Conservation (phyloP, 2,113 vertebrate species). For the Bathybates hornii region DNA sequence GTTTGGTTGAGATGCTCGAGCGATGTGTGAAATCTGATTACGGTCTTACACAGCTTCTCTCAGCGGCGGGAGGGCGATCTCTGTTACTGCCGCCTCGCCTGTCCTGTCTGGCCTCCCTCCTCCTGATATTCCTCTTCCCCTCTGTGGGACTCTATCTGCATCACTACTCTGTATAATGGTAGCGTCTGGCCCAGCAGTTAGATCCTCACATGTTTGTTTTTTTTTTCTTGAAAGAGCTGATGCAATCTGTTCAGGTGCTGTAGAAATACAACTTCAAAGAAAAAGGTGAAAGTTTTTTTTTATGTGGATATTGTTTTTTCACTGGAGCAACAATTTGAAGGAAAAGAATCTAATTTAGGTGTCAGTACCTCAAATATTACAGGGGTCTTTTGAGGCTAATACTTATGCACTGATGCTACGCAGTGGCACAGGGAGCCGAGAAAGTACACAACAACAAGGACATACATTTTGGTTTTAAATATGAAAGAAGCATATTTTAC, state of each 20-base stretch:
- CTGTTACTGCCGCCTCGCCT: not conserved
- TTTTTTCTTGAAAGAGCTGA: not conserved
- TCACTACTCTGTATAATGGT: not conserved
- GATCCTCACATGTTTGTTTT: not conserved
- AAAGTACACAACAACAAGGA: not conserved
- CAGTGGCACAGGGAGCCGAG: not conserved
- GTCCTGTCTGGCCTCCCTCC: not conserved
- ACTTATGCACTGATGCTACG: not conserved
- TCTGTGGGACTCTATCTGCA: not conserved
- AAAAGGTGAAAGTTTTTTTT: not conserved
- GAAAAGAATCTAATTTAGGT: not conserved
- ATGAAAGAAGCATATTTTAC: not conserved
- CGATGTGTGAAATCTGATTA: slow-evolving; percentile 34
- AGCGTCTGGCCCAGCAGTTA: not conserved
- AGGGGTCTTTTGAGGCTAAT: not conserved
- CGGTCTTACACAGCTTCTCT: not conserved
- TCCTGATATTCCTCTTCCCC: not conserved
- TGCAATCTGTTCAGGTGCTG: not conserved
- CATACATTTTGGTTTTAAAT: not conserved
- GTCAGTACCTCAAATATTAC: not conserved
- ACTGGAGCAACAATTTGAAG: not conserved
- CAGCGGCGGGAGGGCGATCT: not conserved
- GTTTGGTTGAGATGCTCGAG: not conserved
- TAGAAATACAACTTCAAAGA: not conserved
- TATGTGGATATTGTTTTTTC: not conserved